Percentiles rank a stretch among this genome's conserved stretches.
Conservation (phyloP, 2,888 invertebrate species). For the Hemicrepidius hirtus region DNA sequence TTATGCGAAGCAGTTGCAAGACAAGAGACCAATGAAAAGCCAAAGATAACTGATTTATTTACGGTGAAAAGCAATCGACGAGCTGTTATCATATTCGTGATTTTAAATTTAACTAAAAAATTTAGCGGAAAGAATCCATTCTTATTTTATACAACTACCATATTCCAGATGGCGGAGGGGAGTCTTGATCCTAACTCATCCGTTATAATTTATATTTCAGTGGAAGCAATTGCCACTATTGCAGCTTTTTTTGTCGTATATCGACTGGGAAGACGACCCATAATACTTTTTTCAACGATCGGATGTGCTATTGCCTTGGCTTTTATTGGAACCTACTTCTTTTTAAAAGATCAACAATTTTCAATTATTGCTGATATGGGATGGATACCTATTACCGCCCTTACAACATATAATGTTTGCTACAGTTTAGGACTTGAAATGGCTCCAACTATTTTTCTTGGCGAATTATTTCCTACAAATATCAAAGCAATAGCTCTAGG, state of each 20-base stretch:
- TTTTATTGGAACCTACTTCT: slow-evolving; percentile 71
- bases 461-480: slow-evolving; percentile 75
- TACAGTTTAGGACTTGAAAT: slow-evolving; percentile 74
- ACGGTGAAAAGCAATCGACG: slow-evolving; percentile 76
- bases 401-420: slow-evolving; percentile 73
- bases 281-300: slow-evolving; percentile 75
- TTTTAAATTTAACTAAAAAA: slow-evolving; percentile 78
- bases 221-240: slow-evolving; percentile 76
- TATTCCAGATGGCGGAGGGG: slow-evolving; percentile 74
- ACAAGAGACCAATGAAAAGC: slow-evolving; percentile 73
- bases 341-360: slow-evolving; percentile 69
- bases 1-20: slow-evolving; percentile 65
- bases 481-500: slow-evolving; percentile 76
- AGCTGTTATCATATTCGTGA: slow-evolving; percentile 77
- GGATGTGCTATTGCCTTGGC: slow-evolving; percentile 70
- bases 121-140: slow-evolving; percentile 80
- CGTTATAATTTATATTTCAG: slow-evolving; percentile 76
- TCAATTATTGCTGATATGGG: slow-evolving; percentile 66
- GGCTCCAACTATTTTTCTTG: slow-evolving; percentile 73
- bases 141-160: slow-evolving; percentile 77
- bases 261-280: slow-evolving; percentile 78
- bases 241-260: slow-evolving; percentile 77
- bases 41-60: slow-evolving; percentile 73
- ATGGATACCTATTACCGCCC: slow-evolving; percentile 73
- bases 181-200: slow-evolving; percentile 74